A percentile compares a stretch with the other conserved stretches of the same genome.
These are phyloP conservation scores for Eurystomus glaucurus DNA, from an alignment of 2,797 vertebrate species.

Conservation along the genomic window DNA sequence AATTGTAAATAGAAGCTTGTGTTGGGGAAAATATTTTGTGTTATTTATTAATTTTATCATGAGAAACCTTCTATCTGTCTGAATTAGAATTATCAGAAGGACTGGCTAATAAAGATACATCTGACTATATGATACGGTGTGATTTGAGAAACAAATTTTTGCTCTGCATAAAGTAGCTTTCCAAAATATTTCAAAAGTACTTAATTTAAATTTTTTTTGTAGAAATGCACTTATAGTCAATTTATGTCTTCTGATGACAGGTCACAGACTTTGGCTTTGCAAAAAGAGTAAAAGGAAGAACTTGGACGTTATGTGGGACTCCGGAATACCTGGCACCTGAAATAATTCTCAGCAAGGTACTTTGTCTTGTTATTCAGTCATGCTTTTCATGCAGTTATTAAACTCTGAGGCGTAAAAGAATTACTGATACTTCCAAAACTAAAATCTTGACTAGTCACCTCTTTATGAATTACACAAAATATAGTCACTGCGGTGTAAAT, in stretches of 20 bases:
- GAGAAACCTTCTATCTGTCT: background rate
- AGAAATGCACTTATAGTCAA: background rate
- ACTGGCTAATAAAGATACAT: background rate
- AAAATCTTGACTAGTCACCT: background rate
- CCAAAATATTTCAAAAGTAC: background rate
- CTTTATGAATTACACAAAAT: background rate
- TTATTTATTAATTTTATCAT: background rate
- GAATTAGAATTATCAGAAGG: background rate
- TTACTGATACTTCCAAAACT: background rate
- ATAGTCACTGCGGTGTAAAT: background rate
- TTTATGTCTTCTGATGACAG: slow-evolving; percentile 76
- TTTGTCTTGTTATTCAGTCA: background rate
- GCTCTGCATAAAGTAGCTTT: background rate
- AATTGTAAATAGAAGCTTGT: background rate
- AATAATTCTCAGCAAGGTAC: slow-evolving; percentile 99
- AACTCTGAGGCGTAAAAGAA: background rate
- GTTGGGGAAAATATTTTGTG: background rate
- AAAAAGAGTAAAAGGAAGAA: slow-evolving; percentile 99
- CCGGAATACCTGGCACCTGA: slow-evolving; percentile 99
- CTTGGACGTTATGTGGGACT: slow-evolving; percentile 99
- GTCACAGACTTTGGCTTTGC: slow-evolving; percentile 99
- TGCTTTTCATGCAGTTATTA: background rate
- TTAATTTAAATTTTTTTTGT: background rate
- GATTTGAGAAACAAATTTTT: background rate
- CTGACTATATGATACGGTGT: background rate